A percentile compares a stretch with the other conserved stretches of the same genome.
phyloP scores from a whole-genome alignment of 2,888 invertebrate genomes.

The Micoletzkya japonica region DNA sequence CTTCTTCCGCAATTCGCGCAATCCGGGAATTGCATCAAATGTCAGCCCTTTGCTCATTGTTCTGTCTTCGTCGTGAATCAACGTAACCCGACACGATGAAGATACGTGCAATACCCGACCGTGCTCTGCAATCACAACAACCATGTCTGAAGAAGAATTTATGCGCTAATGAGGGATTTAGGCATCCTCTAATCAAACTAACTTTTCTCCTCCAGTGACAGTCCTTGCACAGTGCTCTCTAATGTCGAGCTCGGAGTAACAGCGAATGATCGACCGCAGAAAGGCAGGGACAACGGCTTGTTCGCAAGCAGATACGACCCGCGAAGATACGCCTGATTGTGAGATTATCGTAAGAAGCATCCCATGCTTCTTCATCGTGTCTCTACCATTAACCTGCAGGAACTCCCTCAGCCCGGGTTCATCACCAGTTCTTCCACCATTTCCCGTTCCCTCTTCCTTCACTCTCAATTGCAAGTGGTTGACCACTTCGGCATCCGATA shows the following conservation, averaged over 20 bases:
- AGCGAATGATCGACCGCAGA: slow-evolving; percentile 6
- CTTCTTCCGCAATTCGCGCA: slow-evolving; percentile 31
- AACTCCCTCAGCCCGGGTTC: slow-evolving; percentile 28
- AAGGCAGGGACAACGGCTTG: slow-evolving; percentile 18
- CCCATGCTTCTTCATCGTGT: too few species aligned
- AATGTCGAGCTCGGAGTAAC: too few species aligned
- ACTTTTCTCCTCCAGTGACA: too few species aligned
- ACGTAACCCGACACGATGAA: too few species aligned
- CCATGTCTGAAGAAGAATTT: not conserved
- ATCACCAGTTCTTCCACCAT: slow-evolving; percentile 1
- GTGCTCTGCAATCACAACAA: too few species aligned
- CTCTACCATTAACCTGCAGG: slow-evolving; percentile 31
- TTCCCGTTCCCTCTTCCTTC: slow-evolving; percentile 9
- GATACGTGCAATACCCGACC: too few species aligned
- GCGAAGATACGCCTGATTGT: slow-evolving; percentile 36
- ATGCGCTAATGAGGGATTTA: too few species aligned
- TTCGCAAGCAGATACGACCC: slow-evolving; percentile 37
- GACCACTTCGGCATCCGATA: slow-evolving; percentile 3
- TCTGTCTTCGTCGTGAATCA: too few species aligned
- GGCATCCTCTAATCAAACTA: too few species aligned
- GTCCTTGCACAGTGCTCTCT: too few species aligned
- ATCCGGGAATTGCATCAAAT: slow-evolving; percentile 36
- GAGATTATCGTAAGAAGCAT: not conserved
- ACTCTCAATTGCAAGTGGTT: slow-evolving; percentile 8
- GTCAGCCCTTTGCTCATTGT: not conserved